Evolutionary conservation across 2,797 vertebrate genomes (phyloP), one percentile per base, ranked within the genome.

Genomic region (Astyanax mexicanus): DNA sequence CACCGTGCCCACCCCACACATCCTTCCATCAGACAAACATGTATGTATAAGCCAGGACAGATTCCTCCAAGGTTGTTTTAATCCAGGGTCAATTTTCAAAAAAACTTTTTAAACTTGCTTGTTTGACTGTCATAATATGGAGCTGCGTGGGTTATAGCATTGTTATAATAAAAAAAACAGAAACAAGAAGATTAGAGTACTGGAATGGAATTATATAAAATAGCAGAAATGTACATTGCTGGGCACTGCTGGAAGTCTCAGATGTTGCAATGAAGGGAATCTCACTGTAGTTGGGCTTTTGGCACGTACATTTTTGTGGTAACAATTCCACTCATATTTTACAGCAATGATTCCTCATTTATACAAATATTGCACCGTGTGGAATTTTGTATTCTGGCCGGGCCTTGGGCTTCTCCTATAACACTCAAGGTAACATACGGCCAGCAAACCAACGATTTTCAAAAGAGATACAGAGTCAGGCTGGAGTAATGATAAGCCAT

Each of bases 401-500:
- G 1, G 11, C 35, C 25, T 65, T 74, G 32, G 51, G n/a, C 32
- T 58, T 37, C 11, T 42, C 19, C 49, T n/a, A 4, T n/a, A 52
- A 25, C 40, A 61, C 44, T 35, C 35, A 72, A 51, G 11, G 38
- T 80, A 84, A 84, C 83, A 68, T 84, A 80, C 61, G 51, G 71
- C 80, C 35, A 81, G 77, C 64, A 47, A 60, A 64, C 62, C 60
- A 79, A 64, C 77, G 84, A 86, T 84, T 89, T 88, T 89, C 83
- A 85, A 89, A 90, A 85, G 84, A 88, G 11, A 32, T 80, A 55
- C 49, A 67, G 45, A 89, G 88, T 90, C 86, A 86, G 86, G 84
- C 81, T 83, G 89, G 90, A 92, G 88, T 92, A 90, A 93, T 93
- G 92, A 93, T 90, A 90, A 93, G 87, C 88, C 88, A 86, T 80